Evolutionary conservation across 2,113 vertebrate genomes (phyloP).

Genomic region (Cervus canadensis): DNA sequence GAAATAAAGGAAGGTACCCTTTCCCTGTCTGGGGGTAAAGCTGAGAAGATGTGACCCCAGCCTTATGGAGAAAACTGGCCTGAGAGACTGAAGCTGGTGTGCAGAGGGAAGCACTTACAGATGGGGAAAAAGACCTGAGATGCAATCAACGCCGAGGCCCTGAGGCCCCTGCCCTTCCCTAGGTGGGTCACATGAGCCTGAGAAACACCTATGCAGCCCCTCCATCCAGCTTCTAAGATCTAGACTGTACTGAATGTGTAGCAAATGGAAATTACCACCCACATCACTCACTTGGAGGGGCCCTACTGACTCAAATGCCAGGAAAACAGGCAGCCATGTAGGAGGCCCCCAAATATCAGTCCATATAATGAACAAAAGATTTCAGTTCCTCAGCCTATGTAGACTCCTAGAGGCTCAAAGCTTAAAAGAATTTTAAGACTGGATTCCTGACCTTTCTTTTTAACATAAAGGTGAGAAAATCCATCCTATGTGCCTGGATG

Average conservation of each 20-base stretch:
- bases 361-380: not conserved
- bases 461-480: not conserved
- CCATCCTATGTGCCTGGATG: not conserved
- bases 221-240: not conserved
- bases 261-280: not conserved
- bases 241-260: not conserved
- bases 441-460: not conserved
- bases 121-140: not conserved
- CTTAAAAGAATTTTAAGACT: not conserved
- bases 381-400: not conserved
- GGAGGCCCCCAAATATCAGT: not conserved
- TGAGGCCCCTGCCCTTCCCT: not conserved
- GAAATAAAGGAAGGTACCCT: not conserved
- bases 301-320: not conserved
- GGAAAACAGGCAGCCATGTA: not conserved
- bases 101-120: not conserved
- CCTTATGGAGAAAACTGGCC: not conserved
- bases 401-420: not conserved
- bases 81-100: not conserved
- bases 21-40: not conserved
- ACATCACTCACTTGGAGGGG: not conserved
- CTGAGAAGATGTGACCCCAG: not conserved
- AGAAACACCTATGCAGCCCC: not conserved
- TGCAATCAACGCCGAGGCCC: rapidly evolving
- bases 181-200: not conserved